These are phyloP conservation scores for Antheraea yamamai DNA, from an alignment of 2,888 invertebrate genomes.

Conservation along the genomic window DNA sequence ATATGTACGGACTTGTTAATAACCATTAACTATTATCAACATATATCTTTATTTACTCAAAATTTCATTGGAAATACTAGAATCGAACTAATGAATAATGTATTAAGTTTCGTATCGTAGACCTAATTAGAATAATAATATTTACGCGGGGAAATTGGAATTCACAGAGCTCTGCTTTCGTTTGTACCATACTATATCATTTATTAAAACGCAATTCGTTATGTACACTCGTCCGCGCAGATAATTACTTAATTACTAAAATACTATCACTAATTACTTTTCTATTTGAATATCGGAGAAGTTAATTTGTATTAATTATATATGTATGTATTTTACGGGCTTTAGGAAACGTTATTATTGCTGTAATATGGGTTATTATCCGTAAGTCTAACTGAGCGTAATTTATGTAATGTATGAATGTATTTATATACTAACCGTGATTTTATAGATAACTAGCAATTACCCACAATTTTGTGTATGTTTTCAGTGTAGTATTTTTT, in stretches of 20 bases:
- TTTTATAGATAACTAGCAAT: too few relatives aligned
- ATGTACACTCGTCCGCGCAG: neutral
- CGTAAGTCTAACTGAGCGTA: too few relatives aligned
- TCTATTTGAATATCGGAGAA: neutral
- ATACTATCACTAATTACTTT: neutral
- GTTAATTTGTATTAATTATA: neutral
- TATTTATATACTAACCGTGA: too few relatives aligned
- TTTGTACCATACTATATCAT: neutral
- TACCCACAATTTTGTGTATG: too few relatives aligned
- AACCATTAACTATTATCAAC: too few relatives aligned
- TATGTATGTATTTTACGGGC: neutral
- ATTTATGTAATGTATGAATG: too few relatives aligned
- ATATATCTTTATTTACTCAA: neutral
- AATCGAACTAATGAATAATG: constrained; percentile 19
- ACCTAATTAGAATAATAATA: constrained; percentile 24
- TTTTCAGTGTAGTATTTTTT: too few relatives aligned
- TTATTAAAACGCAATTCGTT: constrained; percentile 9
- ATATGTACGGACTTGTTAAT: too few relatives aligned
- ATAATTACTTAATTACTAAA: constrained; percentile 13
- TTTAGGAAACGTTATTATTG: neutral
- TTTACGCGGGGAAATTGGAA: constrained; percentile 31
- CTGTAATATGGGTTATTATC: neutral
- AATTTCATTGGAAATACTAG: neutral
- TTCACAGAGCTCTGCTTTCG: constrained; percentile 19
- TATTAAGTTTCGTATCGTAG: constrained; percentile 20